Percentiles rank a stretch among this genome's conserved stretches.
These are phyloP conservation scores for Synanthedon formicaeformis DNA, from an alignment of 2,888 invertebrate genomes.

Conservation along the genomic window DNA sequence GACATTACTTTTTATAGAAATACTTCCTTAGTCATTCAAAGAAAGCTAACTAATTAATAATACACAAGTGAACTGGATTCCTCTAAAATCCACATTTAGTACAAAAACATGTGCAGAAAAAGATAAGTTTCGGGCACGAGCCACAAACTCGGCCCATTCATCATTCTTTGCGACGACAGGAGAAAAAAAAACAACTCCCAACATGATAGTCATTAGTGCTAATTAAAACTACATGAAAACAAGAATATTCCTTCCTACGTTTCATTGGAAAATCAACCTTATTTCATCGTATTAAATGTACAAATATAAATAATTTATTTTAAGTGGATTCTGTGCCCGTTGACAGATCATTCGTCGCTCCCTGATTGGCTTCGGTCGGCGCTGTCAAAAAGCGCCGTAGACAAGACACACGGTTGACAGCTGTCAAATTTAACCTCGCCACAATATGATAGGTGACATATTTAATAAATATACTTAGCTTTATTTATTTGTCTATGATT, in stretches of 20 bases:
- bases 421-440: slow-evolving; percentile 41
- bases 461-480: slow-evolving; percentile 25
- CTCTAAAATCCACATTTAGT: slow-evolving; percentile 2
- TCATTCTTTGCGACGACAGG: slow-evolving; percentile 22
- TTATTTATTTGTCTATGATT: neutral
- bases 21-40: neutral
- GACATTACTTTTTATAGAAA: too few species aligned
- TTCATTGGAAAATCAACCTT: slow-evolving; percentile 9
- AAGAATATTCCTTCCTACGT: slow-evolving; percentile 11
- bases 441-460: slow-evolving; percentile 47
- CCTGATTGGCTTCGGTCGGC: slow-evolving; percentile 42
- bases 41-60: neutral
- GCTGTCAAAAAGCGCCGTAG: slow-evolving; percentile 37
- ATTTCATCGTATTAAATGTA: slow-evolving; percentile 1
- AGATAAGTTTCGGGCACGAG: neutral
- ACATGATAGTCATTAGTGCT: slow-evolving; percentile 36
- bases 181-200: slow-evolving; percentile 15
- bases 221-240: slow-evolving; percentile 27
- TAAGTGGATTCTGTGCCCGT: slow-evolving; percentile 16
- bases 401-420: slow-evolving; percentile 45
- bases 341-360: slow-evolving; percentile 49
- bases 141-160: slow-evolving; percentile 15
- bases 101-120: slow-evolving; percentile 3
- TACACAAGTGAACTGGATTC: neutral
- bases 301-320: slow-evolving; percentile 1